A percentile compares a stretch with the other conserved stretches of the same genome.
These are phyloP conservation scores for Agriopis leucophaearia DNA, from an alignment of 2,888 invertebrate genomes.

Conservation along the genomic window DNA sequence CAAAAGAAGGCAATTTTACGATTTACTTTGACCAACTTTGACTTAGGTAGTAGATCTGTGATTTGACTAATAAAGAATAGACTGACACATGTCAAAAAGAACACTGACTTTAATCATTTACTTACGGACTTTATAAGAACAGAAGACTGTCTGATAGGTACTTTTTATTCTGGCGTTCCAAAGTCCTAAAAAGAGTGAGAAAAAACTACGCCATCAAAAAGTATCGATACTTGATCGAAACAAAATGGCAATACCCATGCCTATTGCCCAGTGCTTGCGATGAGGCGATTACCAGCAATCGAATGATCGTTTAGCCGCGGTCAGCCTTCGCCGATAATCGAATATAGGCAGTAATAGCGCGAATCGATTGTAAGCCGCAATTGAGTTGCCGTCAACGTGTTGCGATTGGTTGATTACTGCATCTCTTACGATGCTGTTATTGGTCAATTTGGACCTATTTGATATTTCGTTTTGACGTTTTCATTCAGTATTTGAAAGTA, in stretches of 20 bases:
- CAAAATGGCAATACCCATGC: constrained; percentile 14
- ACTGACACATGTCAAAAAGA: no score
- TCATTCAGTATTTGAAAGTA: neutral
- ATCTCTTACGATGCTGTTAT: constrained; percentile 34
- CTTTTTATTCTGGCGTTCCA: no score
- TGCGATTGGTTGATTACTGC: constrained; percentile 47
- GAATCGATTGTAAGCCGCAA: constrained; percentile 68
- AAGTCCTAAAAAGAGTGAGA: no score
- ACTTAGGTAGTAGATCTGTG: no score
- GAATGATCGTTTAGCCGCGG: constrained; percentile 34
- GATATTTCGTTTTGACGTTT: neutral
- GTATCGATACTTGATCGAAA: neutral
- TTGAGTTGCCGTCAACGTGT: constrained; percentile 39
- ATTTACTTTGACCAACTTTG: no score
- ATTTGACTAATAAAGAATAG: no score
- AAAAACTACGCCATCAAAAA: no score
- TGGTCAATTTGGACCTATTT: constrained; percentile 20
- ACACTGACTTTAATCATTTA: no score
- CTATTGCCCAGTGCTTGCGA: neutral
- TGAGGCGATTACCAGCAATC: constrained; percentile 28
- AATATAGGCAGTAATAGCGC: constrained; percentile 68
- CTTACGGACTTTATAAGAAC: no score
- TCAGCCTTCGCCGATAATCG: constrained; percentile 60
- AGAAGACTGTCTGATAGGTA: no score
- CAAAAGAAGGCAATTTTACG: no score